phyloP scores from a whole-genome alignment of 53 echinoderm and acorn worm genomes.

The Apostichopus leukothele region DNA sequence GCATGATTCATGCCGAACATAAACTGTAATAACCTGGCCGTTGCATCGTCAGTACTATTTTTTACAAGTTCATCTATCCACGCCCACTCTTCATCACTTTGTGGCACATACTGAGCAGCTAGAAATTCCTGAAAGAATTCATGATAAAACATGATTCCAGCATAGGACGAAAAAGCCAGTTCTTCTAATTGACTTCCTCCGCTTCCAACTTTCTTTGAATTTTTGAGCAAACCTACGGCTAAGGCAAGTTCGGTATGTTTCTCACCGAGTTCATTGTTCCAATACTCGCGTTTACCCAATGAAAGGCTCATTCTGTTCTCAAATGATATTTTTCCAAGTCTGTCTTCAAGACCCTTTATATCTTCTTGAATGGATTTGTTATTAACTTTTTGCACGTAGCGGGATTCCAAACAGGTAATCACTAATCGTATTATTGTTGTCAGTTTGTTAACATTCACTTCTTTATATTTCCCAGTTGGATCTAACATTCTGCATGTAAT shows the following conservation, averaged over 20 bases:
- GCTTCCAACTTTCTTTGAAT: neutral
- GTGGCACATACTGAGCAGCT: neutral
- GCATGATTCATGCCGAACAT: conserved; percentile 3
- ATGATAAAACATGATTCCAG: conserved; percentile 34
- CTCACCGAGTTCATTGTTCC: neutral
- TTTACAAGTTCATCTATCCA: neutral
- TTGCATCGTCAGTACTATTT: neutral
- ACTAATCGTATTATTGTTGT: neutral
- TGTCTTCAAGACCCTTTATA: neutral
- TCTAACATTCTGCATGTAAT: neutral
- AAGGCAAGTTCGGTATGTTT: neutral
- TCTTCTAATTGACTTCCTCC: neutral
- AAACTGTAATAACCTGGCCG: neutral
- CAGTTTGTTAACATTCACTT: neutral
- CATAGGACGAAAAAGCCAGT: neutral
- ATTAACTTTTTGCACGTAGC: neutral
- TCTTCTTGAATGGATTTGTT: neutral
- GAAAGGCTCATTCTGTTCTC: neutral
- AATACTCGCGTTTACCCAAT: neutral
- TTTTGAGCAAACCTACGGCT: neutral
- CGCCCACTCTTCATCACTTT: neutral
- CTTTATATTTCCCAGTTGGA: neutral
- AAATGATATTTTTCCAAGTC: neutral
- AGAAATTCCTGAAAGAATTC: conserved; percentile 15
- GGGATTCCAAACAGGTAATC: neutral